Conservation (phyloP, 2,888 invertebrate genomes). For the Rhagonycha fulva region DNA sequence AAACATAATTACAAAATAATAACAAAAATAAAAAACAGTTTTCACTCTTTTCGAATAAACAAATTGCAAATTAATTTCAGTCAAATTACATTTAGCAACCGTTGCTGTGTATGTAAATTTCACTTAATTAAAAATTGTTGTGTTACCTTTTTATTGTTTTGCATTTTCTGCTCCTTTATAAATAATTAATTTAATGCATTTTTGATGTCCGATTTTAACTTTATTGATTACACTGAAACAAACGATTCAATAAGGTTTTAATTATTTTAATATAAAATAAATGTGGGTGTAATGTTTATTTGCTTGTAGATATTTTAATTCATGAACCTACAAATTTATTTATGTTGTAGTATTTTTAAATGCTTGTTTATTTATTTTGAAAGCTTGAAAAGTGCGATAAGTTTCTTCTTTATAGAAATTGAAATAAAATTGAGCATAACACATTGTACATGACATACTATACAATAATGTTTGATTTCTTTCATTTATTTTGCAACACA, state of each 20-base stretch:
- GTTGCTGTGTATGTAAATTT: neutral
- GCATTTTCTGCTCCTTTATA: neutral
- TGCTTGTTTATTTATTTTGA: neutral
- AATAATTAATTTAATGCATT: neutral
- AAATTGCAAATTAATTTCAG: neutral
- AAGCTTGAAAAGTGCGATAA: neutral
- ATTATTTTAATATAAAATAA: too few relatives aligned
- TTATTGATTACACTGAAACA: neutral
- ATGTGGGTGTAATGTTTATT: neutral
- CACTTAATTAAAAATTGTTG: neutral
- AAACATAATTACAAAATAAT: neutral
- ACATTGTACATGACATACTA: neutral
- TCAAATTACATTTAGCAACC: neutral
- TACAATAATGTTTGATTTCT: neutral
- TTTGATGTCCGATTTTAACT: neutral
- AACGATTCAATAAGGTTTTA: neutral
- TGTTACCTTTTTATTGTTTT: neutral
- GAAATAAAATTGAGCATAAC: neutral
- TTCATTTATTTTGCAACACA: conserved; percentile 7
- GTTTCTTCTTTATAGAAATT: neutral
- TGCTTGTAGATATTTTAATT: neutral
- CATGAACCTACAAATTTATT: neutral
- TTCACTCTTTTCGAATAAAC: neutral
- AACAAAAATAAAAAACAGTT: neutral
- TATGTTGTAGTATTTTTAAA: neutral